Percentiles rank a stretch among this genome's conserved stretches.
Evolutionary conservation across 1,140 invertebrate genomes (phyloP).

Genomic region (Monochamus saltuarius): DNA sequence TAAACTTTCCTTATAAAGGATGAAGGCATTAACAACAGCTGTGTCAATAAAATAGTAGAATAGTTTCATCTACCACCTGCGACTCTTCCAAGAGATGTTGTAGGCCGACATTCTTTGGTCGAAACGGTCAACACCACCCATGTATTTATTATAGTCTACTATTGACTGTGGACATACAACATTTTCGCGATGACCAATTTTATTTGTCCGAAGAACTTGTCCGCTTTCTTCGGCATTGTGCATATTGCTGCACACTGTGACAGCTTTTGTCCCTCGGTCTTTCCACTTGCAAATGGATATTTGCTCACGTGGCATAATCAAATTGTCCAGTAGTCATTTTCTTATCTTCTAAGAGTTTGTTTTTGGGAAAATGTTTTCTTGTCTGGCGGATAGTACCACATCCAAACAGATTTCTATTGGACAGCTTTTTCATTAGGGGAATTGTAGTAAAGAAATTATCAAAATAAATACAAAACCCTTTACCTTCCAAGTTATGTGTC

Average conservation of each 20-base stretch:
- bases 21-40: not conserved
- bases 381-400: too few relatives aligned
- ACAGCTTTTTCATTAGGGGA: conserved; percentile 11
- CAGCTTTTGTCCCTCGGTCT: not conserved
- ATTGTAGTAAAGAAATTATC: conserved; percentile 27
- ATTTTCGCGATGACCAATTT: not conserved
- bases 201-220: not conserved
- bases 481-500: not conserved
- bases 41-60: not conserved
- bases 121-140: not conserved
- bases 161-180: not conserved
- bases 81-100: not conserved
- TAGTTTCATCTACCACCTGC: not conserved
- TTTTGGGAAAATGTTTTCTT: too few relatives aligned
- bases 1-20: not conserved
- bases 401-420: conserved; percentile 1
- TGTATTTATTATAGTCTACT: not conserved
- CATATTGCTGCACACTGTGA: not conserved
- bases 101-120: not conserved
- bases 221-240: not conserved
- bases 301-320: not conserved
- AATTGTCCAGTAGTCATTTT: not conserved
- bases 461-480: conserved; percentile 24
- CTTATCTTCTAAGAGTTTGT: not conserved
- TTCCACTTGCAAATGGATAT: not conserved